These are phyloP conservation scores for Bradysia coprophila DNA, from an alignment of 1,140 invertebrate genomes.

Conservation along the genomic window DNA sequence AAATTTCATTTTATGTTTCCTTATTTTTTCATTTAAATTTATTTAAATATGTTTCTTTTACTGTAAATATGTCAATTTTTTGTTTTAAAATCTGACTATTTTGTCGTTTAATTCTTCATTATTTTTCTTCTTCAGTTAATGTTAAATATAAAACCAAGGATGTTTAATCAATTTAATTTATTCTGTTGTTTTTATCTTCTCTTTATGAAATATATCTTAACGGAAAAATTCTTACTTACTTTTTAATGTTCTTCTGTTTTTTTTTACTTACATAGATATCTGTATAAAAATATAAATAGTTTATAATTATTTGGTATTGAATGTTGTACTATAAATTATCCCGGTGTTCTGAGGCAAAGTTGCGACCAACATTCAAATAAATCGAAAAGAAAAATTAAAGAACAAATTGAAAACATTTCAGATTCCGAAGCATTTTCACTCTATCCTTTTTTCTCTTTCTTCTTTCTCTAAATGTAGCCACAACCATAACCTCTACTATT, in stretches of 20 bases:
- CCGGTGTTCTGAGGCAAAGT: slow-evolving; percentile 12
- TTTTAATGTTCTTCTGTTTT: slow-evolving; percentile 5
- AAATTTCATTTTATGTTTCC: neutral
- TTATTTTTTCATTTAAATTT: neutral
- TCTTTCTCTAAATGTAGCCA: too few species aligned
- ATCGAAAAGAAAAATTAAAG: neutral
- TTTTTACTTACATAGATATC: slow-evolving; percentile 7
- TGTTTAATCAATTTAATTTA: slow-evolving; percentile 12
- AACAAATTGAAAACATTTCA: too few species aligned
- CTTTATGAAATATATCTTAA: too few species aligned
- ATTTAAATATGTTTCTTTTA: neutral
- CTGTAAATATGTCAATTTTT: slow-evolving; percentile 1
- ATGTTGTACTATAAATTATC: slow-evolving; percentile 26
- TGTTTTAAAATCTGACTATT: slow-evolving; percentile 11
- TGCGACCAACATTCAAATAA: too few species aligned
- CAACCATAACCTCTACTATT: neutral
- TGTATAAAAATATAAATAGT: slow-evolving; percentile 11
- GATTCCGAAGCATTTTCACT: too few species aligned
- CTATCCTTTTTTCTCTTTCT: too few species aligned
- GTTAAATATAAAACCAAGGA: slow-evolving; percentile 12
- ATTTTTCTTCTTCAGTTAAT: slow-evolving; percentile 13
- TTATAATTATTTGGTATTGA: slow-evolving; percentile 9
- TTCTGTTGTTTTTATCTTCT: too few species aligned
- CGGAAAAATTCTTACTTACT: slow-evolving; percentile 1
- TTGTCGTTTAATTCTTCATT: slow-evolving; percentile 13